Evolutionary conservation across 2,797 vertebrate genomes (phyloP).

Genomic region (Muraenolepis orangiensis): DNA sequence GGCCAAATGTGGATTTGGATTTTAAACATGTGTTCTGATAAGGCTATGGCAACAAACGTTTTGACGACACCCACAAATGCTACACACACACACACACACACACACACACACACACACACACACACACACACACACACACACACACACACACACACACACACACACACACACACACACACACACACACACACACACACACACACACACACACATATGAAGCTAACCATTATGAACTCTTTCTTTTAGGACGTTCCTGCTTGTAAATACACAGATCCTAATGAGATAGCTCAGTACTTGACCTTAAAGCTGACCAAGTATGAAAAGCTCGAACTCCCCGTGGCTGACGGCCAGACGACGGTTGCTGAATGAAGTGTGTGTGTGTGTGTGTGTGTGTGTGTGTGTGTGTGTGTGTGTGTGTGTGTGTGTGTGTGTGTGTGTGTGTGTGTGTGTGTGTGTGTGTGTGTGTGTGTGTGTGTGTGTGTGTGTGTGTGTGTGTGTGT

Average conservation of each 20-base stretch:
- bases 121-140: too few relatives aligned
- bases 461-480: too few relatives aligned
- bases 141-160: too few relatives aligned
- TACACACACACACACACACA: too few relatives aligned
- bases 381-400: slow-evolving; percentile 1
- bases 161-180: too few relatives aligned
- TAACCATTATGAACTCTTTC: not conserved
- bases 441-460: too few relatives aligned
- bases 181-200: not conserved
- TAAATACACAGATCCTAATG: slow-evolving; percentile 91
- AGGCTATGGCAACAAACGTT: not conserved
- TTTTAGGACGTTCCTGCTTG: slow-evolving; percentile 81
- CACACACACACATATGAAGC: not conserved
- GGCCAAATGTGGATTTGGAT: not conserved
- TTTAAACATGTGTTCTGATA: not conserved
- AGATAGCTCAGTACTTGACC: slow-evolving; percentile 88
- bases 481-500: not conserved
- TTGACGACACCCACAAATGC: not conserved
- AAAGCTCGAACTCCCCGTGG: slow-evolving; percentile 76
- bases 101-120: too few relatives aligned
- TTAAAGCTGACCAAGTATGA: slow-evolving; percentile 86
- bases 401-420: not conserved
- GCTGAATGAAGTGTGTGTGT: slow-evolving; percentile 16
- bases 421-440: too few relatives aligned
- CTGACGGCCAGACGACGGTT: slow-evolving; percentile 29